Evolutionary conservation across 2,113 vertebrate genomes (phyloP), one percentile per base, ranked within the genome.

Genomic region (Dromas ardeola): DNA sequence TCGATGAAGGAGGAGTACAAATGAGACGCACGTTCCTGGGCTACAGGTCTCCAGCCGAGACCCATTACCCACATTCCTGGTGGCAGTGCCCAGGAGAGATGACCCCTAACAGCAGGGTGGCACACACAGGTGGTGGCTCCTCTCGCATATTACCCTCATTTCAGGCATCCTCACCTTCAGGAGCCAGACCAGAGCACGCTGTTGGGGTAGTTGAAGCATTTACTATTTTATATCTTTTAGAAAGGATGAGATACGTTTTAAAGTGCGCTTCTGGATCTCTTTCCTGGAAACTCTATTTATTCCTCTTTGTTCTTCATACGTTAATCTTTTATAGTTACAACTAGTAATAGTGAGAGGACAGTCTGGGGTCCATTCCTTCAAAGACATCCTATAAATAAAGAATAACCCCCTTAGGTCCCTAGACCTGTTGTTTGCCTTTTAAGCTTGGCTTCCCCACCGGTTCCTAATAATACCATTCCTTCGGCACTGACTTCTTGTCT

Each of bases 361-460:
- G 84, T 81, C 38, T 45, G 53, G 73, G 25, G 71, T 80, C 81
- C 50, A 32, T 84, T 87, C 67, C 49, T 95, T 93, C 83, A 93
- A 93, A 97, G 65, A 20, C 36, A 61, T 63, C 29, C 45, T 69
- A 72, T 87, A 95, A 94, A 87, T 94, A 94, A 89, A 86, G 70
- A 81, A 85, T 61, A 91, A 73, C 47, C 38, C 72, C 69, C 45
- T 61, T 65, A 45, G 81, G 40, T 91, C 49, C 18, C 40, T 58
- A 73, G 70, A 81, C 70, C 73, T 94, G 79, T 50, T 93, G 45
- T 83, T 95, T 76, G 81, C 62, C 62, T 94, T 94, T 81, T 90
- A 45, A 94, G 53, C 59, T 70, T 77, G 55, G 58, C 78, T 94
- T 93, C 71, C 20, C 26, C 23, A 70, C 70, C 5, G 6, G 26